Conservation (phyloP, 2,888 invertebrate genomes). For the Caenorhabditis sp. region DNA sequence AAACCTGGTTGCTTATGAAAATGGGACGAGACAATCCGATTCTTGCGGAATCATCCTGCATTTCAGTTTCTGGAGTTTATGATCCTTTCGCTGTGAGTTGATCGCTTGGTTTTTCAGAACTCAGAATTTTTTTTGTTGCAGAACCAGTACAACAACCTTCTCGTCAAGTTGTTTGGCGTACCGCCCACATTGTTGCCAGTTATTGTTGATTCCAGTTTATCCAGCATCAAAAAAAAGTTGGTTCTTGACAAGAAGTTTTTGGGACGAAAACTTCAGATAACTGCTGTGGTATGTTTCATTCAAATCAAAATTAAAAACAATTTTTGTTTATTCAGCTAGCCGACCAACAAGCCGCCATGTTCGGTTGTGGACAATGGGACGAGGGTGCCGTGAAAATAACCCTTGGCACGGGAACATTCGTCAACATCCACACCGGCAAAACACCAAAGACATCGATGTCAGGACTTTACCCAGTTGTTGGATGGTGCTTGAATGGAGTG, state of each 20-base stretch:
- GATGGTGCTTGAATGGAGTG: conserved; percentile 79
- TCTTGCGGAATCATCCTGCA: conserved; percentile 88
- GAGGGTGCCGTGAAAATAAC: conserved; percentile 85
- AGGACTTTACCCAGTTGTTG: conserved; percentile 89
- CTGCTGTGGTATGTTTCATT: conserved; percentile 79
- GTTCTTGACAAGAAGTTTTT: conserved; percentile 79
- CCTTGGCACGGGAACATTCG: conserved; percentile 89
- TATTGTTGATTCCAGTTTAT: conserved; percentile 45
- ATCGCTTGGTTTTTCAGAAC: conserved; percentile 73
- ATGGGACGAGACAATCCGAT: conserved; percentile 73
- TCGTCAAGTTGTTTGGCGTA: conserved; percentile 80
- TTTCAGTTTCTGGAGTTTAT: conserved; percentile 88
- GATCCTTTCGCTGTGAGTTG: conserved; percentile 82
- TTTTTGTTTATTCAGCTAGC: conserved; percentile 74
- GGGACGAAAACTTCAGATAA: conserved; percentile 82
- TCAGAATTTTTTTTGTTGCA: conserved; percentile 83
- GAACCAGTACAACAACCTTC: too few relatives aligned
- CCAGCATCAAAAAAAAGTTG: conserved; percentile 79
- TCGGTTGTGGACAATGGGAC: conserved; percentile 84
- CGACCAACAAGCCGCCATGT: conserved; percentile 87
- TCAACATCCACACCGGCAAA: conserved; percentile 83
- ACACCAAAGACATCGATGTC: conserved; percentile 82
- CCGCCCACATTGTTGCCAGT: conserved; percentile 81
- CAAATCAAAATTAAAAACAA: not conserved
- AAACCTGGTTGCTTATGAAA: conserved; percentile 90